Evolutionary conservation across 2,888 invertebrate species (phyloP).

Genomic region (Alloscopus bannaensis): DNA sequence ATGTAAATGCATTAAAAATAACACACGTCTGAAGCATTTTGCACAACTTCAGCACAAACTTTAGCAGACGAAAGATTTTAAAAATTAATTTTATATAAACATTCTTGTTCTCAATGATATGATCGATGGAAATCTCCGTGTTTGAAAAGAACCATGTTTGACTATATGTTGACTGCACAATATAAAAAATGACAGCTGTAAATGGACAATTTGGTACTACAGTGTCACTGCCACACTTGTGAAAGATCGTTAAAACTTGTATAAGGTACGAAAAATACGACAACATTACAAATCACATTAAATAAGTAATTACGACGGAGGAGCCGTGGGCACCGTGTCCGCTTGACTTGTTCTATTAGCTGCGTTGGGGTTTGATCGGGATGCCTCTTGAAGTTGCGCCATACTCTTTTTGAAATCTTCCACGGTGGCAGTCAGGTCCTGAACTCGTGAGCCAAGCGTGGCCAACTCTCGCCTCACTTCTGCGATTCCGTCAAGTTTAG

Average conservation of each 20-base stretch:
- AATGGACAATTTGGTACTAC: too few relatives aligned
- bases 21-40: too few relatives aligned
- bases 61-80: too few relatives aligned
- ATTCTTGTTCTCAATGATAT: too few relatives aligned
- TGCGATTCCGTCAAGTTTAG: slow-evolving; percentile 26
- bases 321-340: slow-evolving; percentile 10
- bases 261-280: slow-evolving; percentile 34
- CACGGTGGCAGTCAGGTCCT: slow-evolving; percentile 21
- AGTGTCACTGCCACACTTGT: not conserved
- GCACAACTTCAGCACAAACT: too few relatives aligned
- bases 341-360: slow-evolving; percentile 7
- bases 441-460: slow-evolving; percentile 38
- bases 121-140: too few relatives aligned
- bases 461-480: slow-evolving; percentile 43
- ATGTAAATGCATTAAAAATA: too few relatives aligned
- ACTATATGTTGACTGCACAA: too few relatives aligned
- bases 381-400: slow-evolving; percentile 16
- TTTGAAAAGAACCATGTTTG: too few relatives aligned
- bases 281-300: slow-evolving; percentile 1
- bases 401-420: slow-evolving; percentile 22
- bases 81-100: too few relatives aligned
- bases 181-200: too few relatives aligned
- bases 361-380: not conserved
- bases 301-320: slow-evolving; percentile 6
- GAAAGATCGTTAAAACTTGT: not conserved